A percentile compares a stretch with the other conserved stretches of the same genome.
Conservation (phyloP, 92 coral and sea anemone genomes). For the Palythoa heliodiscus region DNA sequence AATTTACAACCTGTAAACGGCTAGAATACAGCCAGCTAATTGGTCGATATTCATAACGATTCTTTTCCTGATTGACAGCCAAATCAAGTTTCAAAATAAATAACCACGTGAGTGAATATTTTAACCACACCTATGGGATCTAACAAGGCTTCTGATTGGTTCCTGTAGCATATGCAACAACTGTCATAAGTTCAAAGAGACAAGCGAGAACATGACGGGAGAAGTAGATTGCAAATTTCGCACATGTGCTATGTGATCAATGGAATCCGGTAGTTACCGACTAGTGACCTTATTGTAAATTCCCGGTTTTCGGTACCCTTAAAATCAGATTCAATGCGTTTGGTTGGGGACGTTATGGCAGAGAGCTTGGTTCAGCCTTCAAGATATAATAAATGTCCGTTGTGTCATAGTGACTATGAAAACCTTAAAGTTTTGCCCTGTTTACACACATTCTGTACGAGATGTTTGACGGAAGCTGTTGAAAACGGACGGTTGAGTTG, state of each 20-base stretch:
- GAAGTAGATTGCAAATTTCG: conserved; percentile 54
- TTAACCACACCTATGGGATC: conserved; percentile 44
- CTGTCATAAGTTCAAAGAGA: conserved; percentile 53
- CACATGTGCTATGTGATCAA: conserved; percentile 55
- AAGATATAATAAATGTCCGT: conserved; percentile 79
- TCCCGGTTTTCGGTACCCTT: conserved; percentile 44
- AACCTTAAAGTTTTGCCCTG: conserved; percentile 97
- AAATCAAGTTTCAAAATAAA: conserved; percentile 71
- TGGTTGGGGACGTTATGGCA: conserved; percentile 91
- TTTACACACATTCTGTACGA: conserved; percentile 99
- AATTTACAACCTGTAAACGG: conserved; percentile 52
- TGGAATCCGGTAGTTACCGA: conserved; percentile 45
- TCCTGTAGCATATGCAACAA: conserved; percentile 23
- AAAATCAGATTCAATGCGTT: conserved; percentile 91
- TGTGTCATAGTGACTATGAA: conserved; percentile 89
- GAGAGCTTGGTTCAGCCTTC: conserved; percentile 82
- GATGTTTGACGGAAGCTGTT: conserved; percentile 87
- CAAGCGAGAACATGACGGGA: conserved; percentile 52
- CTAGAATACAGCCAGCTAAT: conserved; percentile 40
- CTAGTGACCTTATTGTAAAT: conserved; percentile 37
- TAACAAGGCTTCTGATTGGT: conserved; percentile 39
- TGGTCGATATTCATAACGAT: conserved; percentile 48
- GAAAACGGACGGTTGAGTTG: conserved; percentile 92
- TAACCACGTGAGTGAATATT: conserved; percentile 67
- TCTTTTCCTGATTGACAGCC: conserved; percentile 79